phyloP scores from a whole-genome alignment of 2,888 invertebrate genomes.

The Heliconius charithonia region DNA sequence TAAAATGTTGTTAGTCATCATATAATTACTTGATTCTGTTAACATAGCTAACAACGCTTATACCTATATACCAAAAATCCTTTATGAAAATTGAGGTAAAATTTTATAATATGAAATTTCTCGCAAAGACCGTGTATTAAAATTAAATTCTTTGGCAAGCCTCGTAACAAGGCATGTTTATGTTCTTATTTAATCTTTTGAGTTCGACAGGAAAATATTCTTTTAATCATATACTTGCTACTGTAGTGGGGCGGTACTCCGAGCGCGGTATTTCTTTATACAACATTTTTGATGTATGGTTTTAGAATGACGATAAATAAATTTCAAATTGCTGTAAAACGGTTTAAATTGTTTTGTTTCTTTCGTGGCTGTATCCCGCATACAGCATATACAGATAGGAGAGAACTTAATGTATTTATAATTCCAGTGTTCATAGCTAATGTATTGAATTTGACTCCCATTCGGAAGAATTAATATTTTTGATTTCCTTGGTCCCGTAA shows the following conservation, averaged over 20 bases:
- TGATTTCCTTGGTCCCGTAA: too few relatives aligned
- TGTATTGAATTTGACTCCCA: too few relatives aligned
- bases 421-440: too few relatives aligned
- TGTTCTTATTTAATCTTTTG: constrained; percentile 36
- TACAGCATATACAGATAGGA: too few relatives aligned
- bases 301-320: constrained; percentile 4
- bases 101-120: constrained; percentile 35
- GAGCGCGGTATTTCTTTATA: constrained; percentile 5
- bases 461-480: too few relatives aligned
- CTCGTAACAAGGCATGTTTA: constrained; percentile 35
- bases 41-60: constrained; percentile 13
- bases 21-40: constrained; percentile 18
- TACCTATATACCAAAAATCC: constrained; percentile 28
- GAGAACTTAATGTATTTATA: too few relatives aligned
- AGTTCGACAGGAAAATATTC: constrained; percentile 33
- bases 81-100: constrained; percentile 28
- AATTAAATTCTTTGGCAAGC: constrained; percentile 37
- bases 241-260: not conserved
- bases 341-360: not conserved
- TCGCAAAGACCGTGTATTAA: constrained; percentile 32
- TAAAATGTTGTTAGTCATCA: not conserved
- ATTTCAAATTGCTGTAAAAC: not conserved
- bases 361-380: not conserved
- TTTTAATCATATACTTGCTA: constrained; percentile 22
- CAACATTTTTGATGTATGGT: constrained; percentile 20